Conservation (phyloP, 2,113 vertebrate genomes). For the Ciconia maguari region DNA sequence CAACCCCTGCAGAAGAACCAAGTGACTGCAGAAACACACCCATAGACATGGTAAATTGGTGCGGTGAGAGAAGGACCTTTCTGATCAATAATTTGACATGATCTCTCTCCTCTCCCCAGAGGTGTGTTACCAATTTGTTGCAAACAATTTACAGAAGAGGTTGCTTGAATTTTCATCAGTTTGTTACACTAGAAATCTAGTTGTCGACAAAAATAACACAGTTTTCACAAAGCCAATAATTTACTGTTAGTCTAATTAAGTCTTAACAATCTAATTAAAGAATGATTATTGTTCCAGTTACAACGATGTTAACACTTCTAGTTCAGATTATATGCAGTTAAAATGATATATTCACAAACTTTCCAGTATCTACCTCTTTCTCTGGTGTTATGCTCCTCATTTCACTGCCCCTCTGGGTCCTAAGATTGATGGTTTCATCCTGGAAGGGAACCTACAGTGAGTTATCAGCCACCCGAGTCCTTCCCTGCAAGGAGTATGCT, state of each 20-base stretch:
- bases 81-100: not conserved
- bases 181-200: not conserved
- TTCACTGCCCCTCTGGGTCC: not conserved
- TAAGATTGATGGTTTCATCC: not conserved
- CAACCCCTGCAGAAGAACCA: not conserved
- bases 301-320: not conserved
- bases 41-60: not conserved
- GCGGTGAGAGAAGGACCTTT: not conserved
- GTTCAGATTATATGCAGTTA: not conserved
- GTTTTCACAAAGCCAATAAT: not conserved
- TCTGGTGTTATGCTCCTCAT: not conserved
- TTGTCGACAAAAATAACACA: not conserved
- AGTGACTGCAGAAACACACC: not conserved
- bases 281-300: not conserved
- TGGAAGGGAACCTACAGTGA: not conserved
- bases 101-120: not conserved
- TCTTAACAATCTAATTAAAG: not conserved
- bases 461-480: not conserved
- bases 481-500: not conserved
- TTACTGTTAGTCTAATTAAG: not conserved
- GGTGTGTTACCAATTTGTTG: not conserved
- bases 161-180: not conserved
- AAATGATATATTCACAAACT: not conserved
- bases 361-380: not conserved
- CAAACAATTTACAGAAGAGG: not conserved